Evolutionary conservation across 2,113 vertebrate genomes (phyloP), one percentile per base, ranked within the genome.

Genomic region (Sialia sialis): DNA sequence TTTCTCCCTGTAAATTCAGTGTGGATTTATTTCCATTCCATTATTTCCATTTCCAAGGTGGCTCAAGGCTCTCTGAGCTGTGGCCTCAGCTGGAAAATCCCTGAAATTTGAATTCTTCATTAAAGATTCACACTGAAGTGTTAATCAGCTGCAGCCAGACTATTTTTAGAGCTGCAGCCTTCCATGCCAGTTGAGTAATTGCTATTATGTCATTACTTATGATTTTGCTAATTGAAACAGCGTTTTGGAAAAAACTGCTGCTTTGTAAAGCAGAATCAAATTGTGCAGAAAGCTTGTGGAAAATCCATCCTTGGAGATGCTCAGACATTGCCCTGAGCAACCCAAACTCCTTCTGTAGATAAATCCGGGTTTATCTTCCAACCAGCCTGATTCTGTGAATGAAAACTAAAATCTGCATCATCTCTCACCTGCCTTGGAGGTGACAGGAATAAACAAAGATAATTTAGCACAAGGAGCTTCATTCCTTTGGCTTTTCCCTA

Each of bases 101-200:
- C 67, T 18, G 1, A 56, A 67, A 16, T 75, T 75, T 59, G 43
- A 56, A 75, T 94, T 91, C n/a, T 59, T 36, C 16, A 6, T 87
- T 62, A 32, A 70, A 81, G 23, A 38, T 82, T 89, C 60, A 39
- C 64, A n/a, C 60, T 48, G 52, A 59, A 74, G 59, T n/a, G 60
- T 54, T 84, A 59, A 89, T 68, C 56, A 68, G 73, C 84, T 84
- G 39, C 84, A 74, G 74, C 76, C 72, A 74, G 77, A 0, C 36
- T 91, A 48, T 89, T 91, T 92, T 68, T 68, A 91, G 82, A 93
- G 74, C 78, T 64, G 78, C 81, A 60, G 83, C 68, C 72, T 81
- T 70, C 32, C 7, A 36, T 79, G 76, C 59, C 87, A 51, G 54
- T 62, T 16, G 46, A 30, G 70, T 46, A 36, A 27, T 73, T 55